These are phyloP conservation scores for Argyresthia goedartella DNA, from an alignment of 2,888 invertebrate genomes.

Conservation along the genomic window DNA sequence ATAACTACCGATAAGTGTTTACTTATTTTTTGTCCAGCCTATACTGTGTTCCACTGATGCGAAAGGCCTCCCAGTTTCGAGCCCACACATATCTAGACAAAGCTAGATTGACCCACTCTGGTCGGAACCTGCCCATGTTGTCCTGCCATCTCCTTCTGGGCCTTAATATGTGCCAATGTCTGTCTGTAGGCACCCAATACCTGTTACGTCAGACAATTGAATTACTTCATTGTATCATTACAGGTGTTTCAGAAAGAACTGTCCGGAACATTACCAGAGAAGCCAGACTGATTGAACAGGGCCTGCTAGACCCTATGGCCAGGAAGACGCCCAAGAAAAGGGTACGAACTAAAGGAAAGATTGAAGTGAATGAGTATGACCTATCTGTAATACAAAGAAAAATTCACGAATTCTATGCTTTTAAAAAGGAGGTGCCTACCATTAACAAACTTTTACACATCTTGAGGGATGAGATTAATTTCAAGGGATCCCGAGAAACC, in stretches of 20 bases:
- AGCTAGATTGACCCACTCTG: too few relatives aligned
- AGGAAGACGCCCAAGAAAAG: slow-evolving; percentile 55
- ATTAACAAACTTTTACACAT: slow-evolving; percentile 58
- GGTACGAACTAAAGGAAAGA: slow-evolving; percentile 55
- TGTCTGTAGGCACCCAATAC: too few relatives aligned
- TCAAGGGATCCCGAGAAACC: slow-evolving; percentile 58
- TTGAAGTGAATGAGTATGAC: slow-evolving; percentile 59
- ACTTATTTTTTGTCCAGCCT: too few relatives aligned
- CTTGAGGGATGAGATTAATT: slow-evolving; percentile 55
- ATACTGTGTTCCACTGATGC: too few relatives aligned
- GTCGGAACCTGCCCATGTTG: too few relatives aligned
- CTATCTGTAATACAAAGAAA: slow-evolving; percentile 55
- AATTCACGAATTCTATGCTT: slow-evolving; percentile 61
- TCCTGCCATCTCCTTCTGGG: too few relatives aligned
- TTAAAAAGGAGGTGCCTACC: slow-evolving; percentile 60
- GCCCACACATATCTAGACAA: too few relatives aligned
- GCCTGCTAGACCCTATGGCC: slow-evolving; percentile 51
- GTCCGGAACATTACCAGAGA: slow-evolving; percentile 58
- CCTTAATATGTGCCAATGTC: too few relatives aligned
- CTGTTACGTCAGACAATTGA: too few relatives aligned
- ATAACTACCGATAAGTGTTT: too few relatives aligned
- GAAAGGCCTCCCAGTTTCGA: too few relatives aligned
- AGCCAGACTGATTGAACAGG: slow-evolving; percentile 57
- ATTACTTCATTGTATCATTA: slow-evolving; percentile 9
- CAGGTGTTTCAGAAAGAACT: slow-evolving; percentile 59